Evolutionary conservation across 2,888 invertebrate genomes (phyloP).

Genomic region (Habroteleia sp.): DNA sequence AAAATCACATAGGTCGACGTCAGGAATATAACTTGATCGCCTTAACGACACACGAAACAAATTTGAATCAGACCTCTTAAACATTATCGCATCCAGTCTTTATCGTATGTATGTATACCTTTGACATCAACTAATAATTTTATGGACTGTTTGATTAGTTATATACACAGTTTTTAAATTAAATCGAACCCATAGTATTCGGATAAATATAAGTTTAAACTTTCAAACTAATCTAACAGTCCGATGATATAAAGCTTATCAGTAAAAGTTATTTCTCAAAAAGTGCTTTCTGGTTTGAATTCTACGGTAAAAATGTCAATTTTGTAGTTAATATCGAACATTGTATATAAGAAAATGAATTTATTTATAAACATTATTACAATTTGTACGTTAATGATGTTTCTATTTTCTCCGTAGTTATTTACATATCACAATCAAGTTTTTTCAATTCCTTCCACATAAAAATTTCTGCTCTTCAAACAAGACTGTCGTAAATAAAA

Average conservation of each 20-base stretch:
- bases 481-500: slow-evolving; percentile 19
- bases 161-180: no score
- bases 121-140: slow-evolving; percentile 7
- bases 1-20: slow-evolving; percentile 74
- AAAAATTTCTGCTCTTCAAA: slow-evolving; percentile 17
- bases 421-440: slow-evolving; percentile 57
- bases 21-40: slow-evolving; percentile 60
- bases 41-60: slow-evolving; percentile 50
- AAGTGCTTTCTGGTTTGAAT: no score
- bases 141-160: slow-evolving; percentile 16
- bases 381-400: slow-evolving; percentile 54
- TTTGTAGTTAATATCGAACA: slow-evolving; percentile 38
- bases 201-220: no score
- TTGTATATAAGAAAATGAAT: slow-evolving; percentile 15
- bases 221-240: no score
- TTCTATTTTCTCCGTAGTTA: slow-evolving; percentile 37
- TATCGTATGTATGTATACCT: slow-evolving; percentile 10
- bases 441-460: slow-evolving; percentile 40
- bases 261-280: slow-evolving; percentile 2
- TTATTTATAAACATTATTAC: slow-evolving; percentile 32
- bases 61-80: slow-evolving; percentile 64
- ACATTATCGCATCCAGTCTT: slow-evolving; percentile 38
- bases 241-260: slow-evolving; percentile 3
- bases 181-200: no score
- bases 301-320: no score